Evolutionary conservation across 2,888 invertebrate genomes (phyloP).

Genomic region (Drosophila fungiperda): DNA sequence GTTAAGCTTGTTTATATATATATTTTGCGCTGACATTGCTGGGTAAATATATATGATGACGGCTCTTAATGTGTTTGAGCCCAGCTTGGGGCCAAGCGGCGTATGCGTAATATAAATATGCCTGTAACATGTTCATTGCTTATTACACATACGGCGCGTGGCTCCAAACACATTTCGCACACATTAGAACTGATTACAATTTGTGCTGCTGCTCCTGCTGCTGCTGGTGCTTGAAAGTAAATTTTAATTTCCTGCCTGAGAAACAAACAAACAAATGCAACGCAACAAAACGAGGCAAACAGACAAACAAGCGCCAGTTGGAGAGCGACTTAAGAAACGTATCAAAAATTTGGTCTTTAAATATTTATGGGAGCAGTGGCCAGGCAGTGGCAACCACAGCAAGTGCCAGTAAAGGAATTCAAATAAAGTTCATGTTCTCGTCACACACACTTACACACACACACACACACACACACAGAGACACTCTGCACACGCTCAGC

Average conservation of each 20-base stretch:
- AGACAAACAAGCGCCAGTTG: conserved; percentile 26
- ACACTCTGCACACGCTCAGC: conserved; percentile 33
- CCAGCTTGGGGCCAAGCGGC: conserved; percentile 6
- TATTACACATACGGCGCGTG: conserved; percentile 43
- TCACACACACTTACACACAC: conserved; percentile 42
- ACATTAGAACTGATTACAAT: conserved; percentile 69
- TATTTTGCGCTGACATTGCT: conserved; percentile 18
- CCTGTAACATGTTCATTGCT: conserved; percentile 19
- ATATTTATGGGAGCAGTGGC: conserved; percentile 28
- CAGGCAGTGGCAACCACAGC: conserved; percentile 63
- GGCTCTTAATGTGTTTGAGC: conserved; percentile 1
- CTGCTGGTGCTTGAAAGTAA: conserved; percentile 41
- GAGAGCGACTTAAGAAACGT: conserved; percentile 23
- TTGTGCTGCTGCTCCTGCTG: conserved; percentile 17
- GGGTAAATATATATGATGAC: background rate
- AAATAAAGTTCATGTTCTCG: conserved; percentile 77
- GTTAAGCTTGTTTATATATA: conserved; percentile 38
- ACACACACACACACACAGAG: conserved; percentile 15
- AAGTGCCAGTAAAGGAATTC: conserved; percentile 70
- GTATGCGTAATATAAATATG: conserved; percentile 30
- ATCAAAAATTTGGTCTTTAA: conserved; percentile 29
- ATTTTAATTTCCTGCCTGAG: conserved; percentile 74
- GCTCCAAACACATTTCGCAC: conserved; percentile 36
- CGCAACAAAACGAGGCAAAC: background rate
- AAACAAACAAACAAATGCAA: conserved; percentile 38